Evolutionary conservation across 1,140 invertebrate species (phyloP), one percentile per base, ranked within the genome.

Genomic region (Drosophila subobscura): DNA sequence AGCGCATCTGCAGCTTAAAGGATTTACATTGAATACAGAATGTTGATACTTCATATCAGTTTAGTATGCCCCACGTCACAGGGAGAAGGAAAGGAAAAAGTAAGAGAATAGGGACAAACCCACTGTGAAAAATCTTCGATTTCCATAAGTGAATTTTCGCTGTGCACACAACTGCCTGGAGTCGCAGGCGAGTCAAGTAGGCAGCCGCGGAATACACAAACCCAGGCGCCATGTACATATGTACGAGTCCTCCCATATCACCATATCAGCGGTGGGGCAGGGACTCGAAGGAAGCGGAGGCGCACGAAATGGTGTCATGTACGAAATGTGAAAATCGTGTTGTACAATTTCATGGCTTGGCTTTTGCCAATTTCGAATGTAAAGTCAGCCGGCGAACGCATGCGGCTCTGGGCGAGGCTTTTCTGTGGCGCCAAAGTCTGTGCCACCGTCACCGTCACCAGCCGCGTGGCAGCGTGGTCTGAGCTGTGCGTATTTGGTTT

Each of bases 311-410:
- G 81, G 81, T 86, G 81, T 86, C 81, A 86, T 86, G 81, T 86
- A 75, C 81, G 81, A 77, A 81, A 86, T 86, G 81, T 81, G 81
- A 63, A 79, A 88, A 86, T 86, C 81, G 83, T 86, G 81, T 86
- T 81, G 77, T 81, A 86, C 81, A 88, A 81, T 86, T 88, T 86
- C 81, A 86, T 86, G 81, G 81, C 83, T 88, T 86, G 77, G 81
- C 78, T 88, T 86, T 81, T 78, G 81, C 77, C 81, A 86, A 85
- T 85, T 85, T 78, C 61, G 65, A 72, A 80, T 86, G 77, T 85
- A 76, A 77, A 84, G 61, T 80, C 78, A 67, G 50, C 22, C 33
- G 50, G 65, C 65, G 67, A 53, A 68, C 50, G 20, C 51, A 33
- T 33, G 29, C 29, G 29, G 58, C 42, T 53, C 33, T 54, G 55